Base-by-base conservation (phyloP, 1,140 invertebrate species). In the Rhyacophila brunnea region DNA sequence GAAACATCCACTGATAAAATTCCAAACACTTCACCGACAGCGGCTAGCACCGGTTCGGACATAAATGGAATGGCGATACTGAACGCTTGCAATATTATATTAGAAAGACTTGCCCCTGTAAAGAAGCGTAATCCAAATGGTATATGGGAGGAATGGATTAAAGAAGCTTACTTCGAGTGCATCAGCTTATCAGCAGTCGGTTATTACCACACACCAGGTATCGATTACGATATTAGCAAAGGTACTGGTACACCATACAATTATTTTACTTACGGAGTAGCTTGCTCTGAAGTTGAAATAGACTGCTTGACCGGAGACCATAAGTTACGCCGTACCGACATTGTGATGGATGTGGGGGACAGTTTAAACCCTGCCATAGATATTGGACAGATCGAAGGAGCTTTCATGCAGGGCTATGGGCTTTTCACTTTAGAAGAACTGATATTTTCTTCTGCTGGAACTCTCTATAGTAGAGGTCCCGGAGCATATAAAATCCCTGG, bases 301-400 rank as follows among this genome's bases (percentile, higher is more conserved):
- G 92, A 95, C 74, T 92, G 90, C 68, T 77, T 95, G 0, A 94
- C 91, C 23, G 92, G 92, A 40, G 92, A 95, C 69, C 91, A 95
- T 71, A 84, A 90, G 75, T 87, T 96, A 6, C 69, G 94, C 42
- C 82, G 87, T 70, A 91, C 90, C 1, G 92, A 98, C 68, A 97
- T 98, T 66, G 92, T 98, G 0, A 97, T 97, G 95, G 95, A 98
- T 78, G 80, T 97, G 48, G 85, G 84, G 14, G 85, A 92, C 56
- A 96, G 92, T 78, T 74, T 98, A 20, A 98, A 98, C 79, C 95
- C 95, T 18, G 93, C 94, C 0, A 95, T 98, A 66, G 95, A 98
- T 67, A 92, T 98, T 68, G 95, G 95, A 0, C 95, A 98, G 79
- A 87, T 98, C 18, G 95, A 98, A 80, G 95, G 95, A 23, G 95